Base-by-base conservation (phyloP, 2,888 invertebrate species). In the Pilophorus perplexus region DNA sequence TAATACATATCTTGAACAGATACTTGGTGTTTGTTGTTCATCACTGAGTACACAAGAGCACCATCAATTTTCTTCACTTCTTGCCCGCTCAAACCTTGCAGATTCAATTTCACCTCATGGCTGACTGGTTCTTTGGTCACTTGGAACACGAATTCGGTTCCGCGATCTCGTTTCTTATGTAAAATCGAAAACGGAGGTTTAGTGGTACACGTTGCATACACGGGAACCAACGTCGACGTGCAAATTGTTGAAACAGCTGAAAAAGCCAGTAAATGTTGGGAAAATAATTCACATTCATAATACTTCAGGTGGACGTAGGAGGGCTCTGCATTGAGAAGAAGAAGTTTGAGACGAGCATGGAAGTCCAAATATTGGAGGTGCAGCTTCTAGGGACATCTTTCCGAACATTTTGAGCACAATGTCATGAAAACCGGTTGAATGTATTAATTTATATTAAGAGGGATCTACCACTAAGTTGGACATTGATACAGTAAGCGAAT, bases 1-100 rank as follows among this genome's bases (percentile, higher is more conserved):
- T 33, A 12, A 33, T 6, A 48, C 22, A 3, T n/a, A 48, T 5
- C 23, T 20, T 4, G 2, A 12, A 10, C 48, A 22, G 2, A 5
- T 2, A 48, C 16, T 2, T 38, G 38, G 38, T 14, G 2, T 2
- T 38, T 38, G 12, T 62, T 62, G 10, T 28, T 28, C 44, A 46
- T 33, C n/a, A 62, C 28, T 14, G 62, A 46, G 48, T 28, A 62
- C 2, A 28, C 28, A 10, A 62, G 10, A 6, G 20, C 14, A 12
- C 62, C 62, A 5, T 14, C n/a, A 2, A 46, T 16, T 2, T 62
- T 27, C 22, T 46, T 62, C 28, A 62, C 18, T 6, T 62, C 46
- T 5, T 46, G 10, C 1, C 18, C 62, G 12, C 22, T 14, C 20
- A 62, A 4, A 6, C 14, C 28, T 20, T 33, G 18, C 46, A 62